Evolutionary conservation across 2,888 invertebrate species (phyloP).

Genomic region (Ganaspis brasiliensis): DNA sequence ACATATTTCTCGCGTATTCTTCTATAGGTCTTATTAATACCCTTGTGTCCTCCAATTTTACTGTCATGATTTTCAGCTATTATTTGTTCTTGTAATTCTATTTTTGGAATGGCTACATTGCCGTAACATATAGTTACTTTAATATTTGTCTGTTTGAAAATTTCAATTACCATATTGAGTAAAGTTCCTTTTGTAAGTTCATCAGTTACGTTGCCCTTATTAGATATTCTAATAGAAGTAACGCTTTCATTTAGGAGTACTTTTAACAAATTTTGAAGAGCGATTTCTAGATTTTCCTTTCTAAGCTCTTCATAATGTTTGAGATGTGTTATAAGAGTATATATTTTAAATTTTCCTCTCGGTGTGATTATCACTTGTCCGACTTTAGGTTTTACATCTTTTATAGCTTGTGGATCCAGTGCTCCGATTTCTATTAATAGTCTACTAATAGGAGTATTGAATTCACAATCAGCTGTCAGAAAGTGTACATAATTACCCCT

Average conservation of each 20-base stretch:
- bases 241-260: neutral
- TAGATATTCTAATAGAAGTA: neutral
- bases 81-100: slow-evolving; percentile 32
- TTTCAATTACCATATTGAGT: neutral
- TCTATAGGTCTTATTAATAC: slow-evolving; percentile 55
- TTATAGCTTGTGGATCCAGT: neutral
- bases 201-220: neutral
- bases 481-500: slow-evolving; percentile 48
- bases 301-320: neutral
- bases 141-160: neutral
- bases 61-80: slow-evolving; percentile 53
- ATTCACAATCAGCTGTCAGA: slow-evolving; percentile 40
- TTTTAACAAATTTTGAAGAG: neutral
- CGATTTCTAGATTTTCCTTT: neutral
- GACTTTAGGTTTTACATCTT: neutral
- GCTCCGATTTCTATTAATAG: slow-evolving; percentile 1
- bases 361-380: slow-evolving; percentile 25
- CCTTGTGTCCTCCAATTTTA: slow-evolving; percentile 59
- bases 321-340: slow-evolving; percentile 14
- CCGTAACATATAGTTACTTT: slow-evolving; percentile 41
- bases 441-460: slow-evolving; percentile 27
- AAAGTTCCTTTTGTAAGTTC: neutral
- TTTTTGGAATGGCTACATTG: slow-evolving; percentile 1
- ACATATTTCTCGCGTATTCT: slow-evolving; percentile 51
- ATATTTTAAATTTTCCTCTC: slow-evolving; percentile 16